Percentiles rank a stretch among this genome's conserved stretches.
Evolutionary conservation across 2,113 vertebrate species (phyloP).

Genomic region (Zingel zingel): DNA sequence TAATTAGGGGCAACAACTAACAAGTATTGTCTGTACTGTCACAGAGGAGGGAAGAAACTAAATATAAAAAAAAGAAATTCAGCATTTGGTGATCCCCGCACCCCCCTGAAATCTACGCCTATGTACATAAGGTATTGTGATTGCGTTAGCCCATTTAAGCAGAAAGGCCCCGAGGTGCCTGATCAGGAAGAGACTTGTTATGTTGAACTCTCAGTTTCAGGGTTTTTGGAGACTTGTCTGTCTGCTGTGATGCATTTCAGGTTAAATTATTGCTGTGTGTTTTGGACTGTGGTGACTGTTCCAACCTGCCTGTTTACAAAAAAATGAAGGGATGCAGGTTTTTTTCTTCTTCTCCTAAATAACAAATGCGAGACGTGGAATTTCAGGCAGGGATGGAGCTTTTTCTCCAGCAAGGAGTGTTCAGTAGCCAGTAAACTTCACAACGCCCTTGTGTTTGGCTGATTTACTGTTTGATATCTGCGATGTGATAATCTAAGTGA

Average conservation of each 20-base stretch:
- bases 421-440: too few relatives aligned
- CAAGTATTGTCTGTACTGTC: too few relatives aligned
- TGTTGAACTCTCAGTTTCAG: neutral
- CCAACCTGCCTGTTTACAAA: constrained; percentile 5
- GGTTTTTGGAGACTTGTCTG: neutral
- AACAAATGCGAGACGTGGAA: neutral
- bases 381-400: neutral
- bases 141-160: neutral
- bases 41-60: too few relatives aligned
- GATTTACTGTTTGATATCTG: too few relatives aligned
- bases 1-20: too few relatives aligned
- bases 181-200: neutral
- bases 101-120: too few relatives aligned
- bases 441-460: too few relatives aligned
- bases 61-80: too few relatives aligned
- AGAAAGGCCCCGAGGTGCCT: neutral
- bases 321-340: neutral
- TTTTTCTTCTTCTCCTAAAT: neutral
- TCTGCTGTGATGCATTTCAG: neutral
- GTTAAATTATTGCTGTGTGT: too few relatives aligned
- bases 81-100: too few relatives aligned
- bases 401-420: neutral
- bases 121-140: neutral
- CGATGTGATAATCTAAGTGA: too few relatives aligned
- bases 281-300: neutral